Conservation (phyloP, 2,797 vertebrate species). For the Rhabdomys pumilio region DNA sequence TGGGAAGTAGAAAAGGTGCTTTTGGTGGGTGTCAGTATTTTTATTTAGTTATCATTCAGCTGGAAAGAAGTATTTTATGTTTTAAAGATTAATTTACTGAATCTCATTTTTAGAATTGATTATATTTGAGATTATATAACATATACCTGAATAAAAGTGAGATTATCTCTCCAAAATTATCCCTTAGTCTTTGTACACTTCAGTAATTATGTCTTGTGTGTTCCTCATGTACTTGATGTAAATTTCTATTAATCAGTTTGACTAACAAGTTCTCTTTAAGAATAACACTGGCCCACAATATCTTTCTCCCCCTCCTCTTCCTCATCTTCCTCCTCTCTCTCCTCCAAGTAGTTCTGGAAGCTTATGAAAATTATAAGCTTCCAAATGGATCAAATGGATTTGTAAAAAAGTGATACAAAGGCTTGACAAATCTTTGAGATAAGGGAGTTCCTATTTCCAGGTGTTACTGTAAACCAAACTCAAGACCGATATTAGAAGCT, state of each 20-base stretch:
- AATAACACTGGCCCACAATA: neutral
- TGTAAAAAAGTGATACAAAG: neutral
- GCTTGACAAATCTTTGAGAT: constrained; percentile 17
- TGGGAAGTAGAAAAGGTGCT: neutral
- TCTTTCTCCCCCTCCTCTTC: neutral
- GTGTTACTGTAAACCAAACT: constrained; percentile 51
- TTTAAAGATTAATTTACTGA: constrained; percentile 31
- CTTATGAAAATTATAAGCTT: neutral
- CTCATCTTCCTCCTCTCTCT: too few species aligned
- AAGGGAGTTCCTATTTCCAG: neutral
- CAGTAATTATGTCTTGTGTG: neutral
- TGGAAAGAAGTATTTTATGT: constrained; percentile 1
- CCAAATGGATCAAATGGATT: neutral
- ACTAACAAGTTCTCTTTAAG: neutral
- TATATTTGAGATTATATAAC: constrained; percentile 26
- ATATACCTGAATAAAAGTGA: neutral
- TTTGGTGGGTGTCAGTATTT: neutral
- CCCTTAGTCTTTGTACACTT: neutral
- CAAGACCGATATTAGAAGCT: neutral
- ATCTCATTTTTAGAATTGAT: constrained; percentile 6
- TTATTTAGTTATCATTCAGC: constrained; percentile 37
- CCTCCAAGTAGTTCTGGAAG: neutral
- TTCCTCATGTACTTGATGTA: neutral
- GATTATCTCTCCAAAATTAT: neutral
- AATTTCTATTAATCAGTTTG: neutral